Evolutionary conservation across 2,888 invertebrate genomes (phyloP).

Genomic region (Deroplatys truncata): DNA sequence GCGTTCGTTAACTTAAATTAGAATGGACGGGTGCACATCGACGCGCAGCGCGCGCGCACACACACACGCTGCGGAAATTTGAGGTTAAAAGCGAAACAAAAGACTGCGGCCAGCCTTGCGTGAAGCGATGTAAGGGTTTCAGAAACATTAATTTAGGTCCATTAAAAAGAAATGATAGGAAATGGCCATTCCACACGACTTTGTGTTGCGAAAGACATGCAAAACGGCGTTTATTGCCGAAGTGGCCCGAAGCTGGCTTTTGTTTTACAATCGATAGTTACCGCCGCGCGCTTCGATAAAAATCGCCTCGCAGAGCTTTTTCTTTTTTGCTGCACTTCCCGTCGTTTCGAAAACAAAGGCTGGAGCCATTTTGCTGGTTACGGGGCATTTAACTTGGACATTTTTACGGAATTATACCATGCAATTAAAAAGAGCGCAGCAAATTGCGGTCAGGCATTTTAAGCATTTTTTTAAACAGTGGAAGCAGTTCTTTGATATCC

Average conservation of each 20-base stretch:
- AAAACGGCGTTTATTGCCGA: neutral
- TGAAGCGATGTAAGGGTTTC: neutral
- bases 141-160: neutral
- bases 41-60: neutral
- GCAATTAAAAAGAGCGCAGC: too few species aligned
- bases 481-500: too few species aligned
- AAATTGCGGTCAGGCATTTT: too few species aligned
- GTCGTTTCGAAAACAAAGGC: neutral
- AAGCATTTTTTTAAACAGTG: too few species aligned
- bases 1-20: neutral
- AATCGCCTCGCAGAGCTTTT: neutral
- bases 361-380: neutral
- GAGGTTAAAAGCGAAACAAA: neutral
- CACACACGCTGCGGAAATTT: neutral
- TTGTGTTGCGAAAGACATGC: neutral
- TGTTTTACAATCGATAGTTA: neutral
- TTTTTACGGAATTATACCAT: too few species aligned
- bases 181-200: neutral
- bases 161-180: neutral
- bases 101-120: neutral
- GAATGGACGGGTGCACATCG: neutral
- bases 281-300: neutral
- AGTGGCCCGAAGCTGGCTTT: neutral
- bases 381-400: neutral
- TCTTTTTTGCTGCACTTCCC: too few species aligned